Evolutionary conservation across 2,113 vertebrate species (phyloP), one percentile per base, ranked within the genome.

Genomic region (Notarius lentiginosus): DNA sequence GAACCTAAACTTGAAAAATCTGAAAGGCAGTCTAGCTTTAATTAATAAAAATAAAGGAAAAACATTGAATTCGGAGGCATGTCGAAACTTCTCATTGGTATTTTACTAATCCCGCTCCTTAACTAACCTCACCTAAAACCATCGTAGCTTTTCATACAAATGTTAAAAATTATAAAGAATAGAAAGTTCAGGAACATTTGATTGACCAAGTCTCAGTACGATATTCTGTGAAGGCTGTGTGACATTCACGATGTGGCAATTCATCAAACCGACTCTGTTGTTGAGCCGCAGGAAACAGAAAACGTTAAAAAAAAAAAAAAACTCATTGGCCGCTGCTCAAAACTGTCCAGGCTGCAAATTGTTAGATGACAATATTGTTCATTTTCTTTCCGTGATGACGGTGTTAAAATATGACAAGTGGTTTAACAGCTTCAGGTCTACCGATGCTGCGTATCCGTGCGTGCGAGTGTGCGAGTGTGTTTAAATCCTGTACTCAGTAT

Each of bases 361-460:
- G n/a, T 41, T 60, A 41, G 27, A 1, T 5, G 2, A 60, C n/a
- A 24, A 22, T 24, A 22, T 1, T 34, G 79, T 60, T 80, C 34
- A 80, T 58, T 58, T 58, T 56, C 22, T 0, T 4, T 60, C 27
- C 51, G 27, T 60, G 3, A 22, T 80, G 79, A 20, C 76, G 30
- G 18, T 34, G 30, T 61, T 70, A 6, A 80, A 80, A 86, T 68
- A 70, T 70, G 27, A 68, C 76, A n/a, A 68, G 66, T 4, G 34
- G 60, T 55, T 79, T 49, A 66, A 55, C 15, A n/a, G 84, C 84
- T 77, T 55, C 27, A 68, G 75, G 61, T 34, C n/a, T 79, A 20
- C 20, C 4, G 14, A 22, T 66, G 60, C 83, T 53, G 15, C 56
- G 20, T 53, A 56, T 24, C 6, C 14, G 20, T 55, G 27, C 11